Evolutionary conservation across 2,113 vertebrate genomes (phyloP), one percentile per base, ranked within the genome.

Genomic region (Leucoraja erinaceus): DNA sequence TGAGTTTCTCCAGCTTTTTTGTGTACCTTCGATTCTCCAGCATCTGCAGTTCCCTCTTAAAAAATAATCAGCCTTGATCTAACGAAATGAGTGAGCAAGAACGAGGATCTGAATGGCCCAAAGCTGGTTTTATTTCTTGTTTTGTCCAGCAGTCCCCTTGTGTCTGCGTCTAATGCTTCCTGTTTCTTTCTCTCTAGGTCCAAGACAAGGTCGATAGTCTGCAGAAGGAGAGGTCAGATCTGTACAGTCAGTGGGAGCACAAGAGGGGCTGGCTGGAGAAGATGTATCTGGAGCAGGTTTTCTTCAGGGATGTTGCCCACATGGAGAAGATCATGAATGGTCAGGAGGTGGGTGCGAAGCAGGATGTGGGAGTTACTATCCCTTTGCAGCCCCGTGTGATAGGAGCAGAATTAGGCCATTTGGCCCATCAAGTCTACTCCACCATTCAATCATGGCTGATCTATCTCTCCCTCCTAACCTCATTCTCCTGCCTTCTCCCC

Each of bases 241-340:
- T 98, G 72, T 96, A 96, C 94, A 93, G 93, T 90, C 96, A 96
- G 91, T 99, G 98, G 98, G 95, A 95, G 59, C 90, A 93, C 93
- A 97, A 97, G 84, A 96, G 96, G 47, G 94, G 94, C 93, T 96
- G 96, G 95, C 93, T 99, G 77, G 96, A 97, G 90, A 95, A 94
- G 78, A 92, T 94, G 7, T 95, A 97, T 86, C 94, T 94, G 94
- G 97, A 98, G 94, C 97, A 98, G 94, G 94, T 95, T 83, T 98
- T 98, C 95, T 97, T 97, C 95, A 97, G 97, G 93, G 97, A 98
- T 3, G 96, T 95, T 5, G 94, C 94, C 93, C 95, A 95, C 94
- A 94, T 98, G 94, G 96, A 97, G 68, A 96, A 95, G 94, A 96
- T 95, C 38, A 95, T 97, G 92, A 96, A 94, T n/a, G 96, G 97